phyloP scores from a whole-genome alignment of 1,140 invertebrate genomes.

The Atta colombica region DNA sequence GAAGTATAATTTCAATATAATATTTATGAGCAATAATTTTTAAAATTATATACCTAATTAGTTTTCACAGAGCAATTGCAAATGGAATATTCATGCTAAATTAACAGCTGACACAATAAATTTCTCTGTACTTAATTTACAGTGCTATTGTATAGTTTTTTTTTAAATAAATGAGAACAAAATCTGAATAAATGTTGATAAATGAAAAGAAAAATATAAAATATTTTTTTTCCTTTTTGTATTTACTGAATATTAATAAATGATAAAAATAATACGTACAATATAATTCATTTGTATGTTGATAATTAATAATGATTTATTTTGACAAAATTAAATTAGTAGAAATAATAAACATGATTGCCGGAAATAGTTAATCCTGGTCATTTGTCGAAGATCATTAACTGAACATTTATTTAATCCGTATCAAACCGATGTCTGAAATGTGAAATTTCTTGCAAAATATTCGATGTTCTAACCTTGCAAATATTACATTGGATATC shows the following conservation, averaged over 20 bases:
- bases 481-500: constrained; percentile 7
- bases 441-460: constrained; percentile 36
- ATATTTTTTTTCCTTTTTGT: not conserved
- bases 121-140: not conserved
- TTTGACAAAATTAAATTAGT: constrained; percentile 8
- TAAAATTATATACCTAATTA: not conserved
- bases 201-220: not conserved
- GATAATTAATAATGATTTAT: constrained; percentile 36
- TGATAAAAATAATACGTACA: not conserved
- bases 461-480: constrained; percentile 38
- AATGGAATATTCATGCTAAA: not conserved
- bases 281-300: constrained; percentile 6
- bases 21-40: not conserved
- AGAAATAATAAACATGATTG: constrained; percentile 5
- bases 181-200: not conserved
- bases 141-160: not conserved
- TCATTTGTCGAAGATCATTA: constrained; percentile 19
- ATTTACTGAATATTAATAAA: constrained; percentile 17
- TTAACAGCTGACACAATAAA: not conserved
- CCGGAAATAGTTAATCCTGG: constrained; percentile 42
- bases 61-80: not conserved
- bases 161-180: not conserved
- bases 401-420: constrained; percentile 43
- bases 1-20: not conserved
- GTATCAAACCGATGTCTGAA: constrained; percentile 4